phyloP scores from a whole-genome alignment of 2,113 vertebrate species.

The Oophaga pumilio region DNA sequence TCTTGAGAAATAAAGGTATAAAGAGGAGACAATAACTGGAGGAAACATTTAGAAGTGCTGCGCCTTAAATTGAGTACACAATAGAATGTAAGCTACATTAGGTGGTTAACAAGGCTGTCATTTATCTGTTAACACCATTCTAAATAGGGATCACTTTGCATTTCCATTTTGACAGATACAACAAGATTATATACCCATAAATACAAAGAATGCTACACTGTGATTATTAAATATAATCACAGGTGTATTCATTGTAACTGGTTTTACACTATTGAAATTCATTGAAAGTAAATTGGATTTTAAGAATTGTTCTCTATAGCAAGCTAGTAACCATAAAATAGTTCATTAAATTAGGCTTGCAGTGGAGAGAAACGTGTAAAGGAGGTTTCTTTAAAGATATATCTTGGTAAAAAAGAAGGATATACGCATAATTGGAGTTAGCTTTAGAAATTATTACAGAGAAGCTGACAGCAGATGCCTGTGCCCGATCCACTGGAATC shows the following conservation, averaged over 20 bases:
- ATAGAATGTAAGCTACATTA: slow-evolving; percentile 32
- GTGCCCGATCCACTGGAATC: too few species aligned
- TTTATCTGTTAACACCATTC: slow-evolving; percentile 3
- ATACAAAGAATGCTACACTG: slow-evolving; percentile 33
- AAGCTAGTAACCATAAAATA: slow-evolving; percentile 49
- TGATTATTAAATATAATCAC: slow-evolving; percentile 48
- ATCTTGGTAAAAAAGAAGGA: neutral
- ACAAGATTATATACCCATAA: slow-evolving; percentile 49
- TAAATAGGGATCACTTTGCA: slow-evolving; percentile 37
- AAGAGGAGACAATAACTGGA: neutral
- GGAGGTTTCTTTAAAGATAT: neutral
- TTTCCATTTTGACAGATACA: slow-evolving; percentile 40
- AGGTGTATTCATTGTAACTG: slow-evolving; percentile 53
- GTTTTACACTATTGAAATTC: slow-evolving; percentile 52
- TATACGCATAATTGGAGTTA: neutral
- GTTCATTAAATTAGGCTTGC: slow-evolving; percentile 25
- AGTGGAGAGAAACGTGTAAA: neutral
- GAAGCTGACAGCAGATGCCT: too few species aligned
- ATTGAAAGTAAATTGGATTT: slow-evolving; percentile 55
- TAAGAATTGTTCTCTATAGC: slow-evolving; percentile 46
- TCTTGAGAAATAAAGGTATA: neutral
- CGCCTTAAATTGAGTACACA: neutral
- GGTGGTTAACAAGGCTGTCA: slow-evolving; percentile 36
- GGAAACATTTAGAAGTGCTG: neutral
- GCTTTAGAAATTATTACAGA: neutral